Conservation (phyloP, 1,140 invertebrate genomes). For the Drosophila lowei region DNA sequence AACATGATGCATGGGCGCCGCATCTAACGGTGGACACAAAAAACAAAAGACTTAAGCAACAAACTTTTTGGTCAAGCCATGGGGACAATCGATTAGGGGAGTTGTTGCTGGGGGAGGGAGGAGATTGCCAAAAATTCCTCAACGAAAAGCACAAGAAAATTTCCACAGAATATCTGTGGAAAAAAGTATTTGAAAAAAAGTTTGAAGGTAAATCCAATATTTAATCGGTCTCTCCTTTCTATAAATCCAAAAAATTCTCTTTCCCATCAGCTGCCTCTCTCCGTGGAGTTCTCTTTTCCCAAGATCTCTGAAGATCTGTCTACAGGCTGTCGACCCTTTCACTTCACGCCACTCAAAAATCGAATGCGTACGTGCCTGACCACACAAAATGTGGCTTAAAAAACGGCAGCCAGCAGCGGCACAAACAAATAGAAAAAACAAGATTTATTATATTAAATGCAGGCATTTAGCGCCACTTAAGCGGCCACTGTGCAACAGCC, state of each 20-base stretch:
- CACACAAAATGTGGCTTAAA: constrained; percentile 69
- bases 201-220: not conserved
- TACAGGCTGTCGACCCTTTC: constrained; percentile 76
- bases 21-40: constrained; percentile 54
- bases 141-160: not conserved
- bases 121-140: not conserved
- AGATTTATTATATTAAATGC: constrained; percentile 80
- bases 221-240: not conserved
- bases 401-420: constrained; percentile 16
- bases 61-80: constrained; percentile 42
- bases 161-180: not conserved
- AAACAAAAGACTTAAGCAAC: constrained; percentile 67
- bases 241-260: not conserved
- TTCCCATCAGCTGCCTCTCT: too few relatives aligned
- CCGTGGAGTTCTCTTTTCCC: constrained; percentile 9
- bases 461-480: constrained; percentile 80
- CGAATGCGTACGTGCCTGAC: constrained; percentile 63
- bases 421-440: constrained; percentile 23
- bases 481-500: constrained; percentile 54
- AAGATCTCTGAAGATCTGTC: constrained; percentile 27
- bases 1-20: constrained; percentile 62
- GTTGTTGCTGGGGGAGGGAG: constrained; percentile 11
- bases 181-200: too few relatives aligned
- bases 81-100: constrained; percentile 8
- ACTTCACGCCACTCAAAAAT: constrained; percentile 66